A percentile compares a stretch with the other conserved stretches of the same genome.
Conservation (phyloP, 1,140 invertebrate species). For the Zaprionus vittiger region DNA sequence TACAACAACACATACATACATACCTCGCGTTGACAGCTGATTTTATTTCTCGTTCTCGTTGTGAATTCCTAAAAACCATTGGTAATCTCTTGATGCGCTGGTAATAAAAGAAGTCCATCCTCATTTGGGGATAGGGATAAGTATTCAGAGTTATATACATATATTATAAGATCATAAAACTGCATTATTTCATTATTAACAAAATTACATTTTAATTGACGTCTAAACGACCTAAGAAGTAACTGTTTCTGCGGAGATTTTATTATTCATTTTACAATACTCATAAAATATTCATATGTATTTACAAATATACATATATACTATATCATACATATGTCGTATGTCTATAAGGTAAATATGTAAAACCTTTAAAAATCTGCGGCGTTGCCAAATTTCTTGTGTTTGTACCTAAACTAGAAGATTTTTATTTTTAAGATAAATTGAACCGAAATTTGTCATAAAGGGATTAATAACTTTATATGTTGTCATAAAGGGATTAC, state of each 20-base stretch:
- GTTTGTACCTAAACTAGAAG: no score
- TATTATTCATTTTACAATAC: neutral
- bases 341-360: no score
- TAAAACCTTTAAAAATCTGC: no score
- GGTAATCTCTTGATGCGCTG: neutral
- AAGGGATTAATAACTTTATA: no score
- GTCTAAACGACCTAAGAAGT: neutral
- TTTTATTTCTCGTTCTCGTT: neutral
- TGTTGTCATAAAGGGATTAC: no score
- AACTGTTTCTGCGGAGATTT: neutral
- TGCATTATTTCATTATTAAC: neutral
- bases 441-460: no score
- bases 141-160: neutral
- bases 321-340: no score
- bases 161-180: neutral
- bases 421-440: no score
- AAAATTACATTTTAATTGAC: slow-evolving; percentile 1
- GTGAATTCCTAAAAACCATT: neutral
- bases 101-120: neutral
- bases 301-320: no score
- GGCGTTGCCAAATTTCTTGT: no score
- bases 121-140: neutral
- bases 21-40: neutral
- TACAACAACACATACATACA: neutral
- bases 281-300: neutral